A percentile compares a stretch with the other conserved stretches of the same genome.
Conservation (phyloP, 1,140 invertebrate species). For the Potamilus streckersoni region DNA sequence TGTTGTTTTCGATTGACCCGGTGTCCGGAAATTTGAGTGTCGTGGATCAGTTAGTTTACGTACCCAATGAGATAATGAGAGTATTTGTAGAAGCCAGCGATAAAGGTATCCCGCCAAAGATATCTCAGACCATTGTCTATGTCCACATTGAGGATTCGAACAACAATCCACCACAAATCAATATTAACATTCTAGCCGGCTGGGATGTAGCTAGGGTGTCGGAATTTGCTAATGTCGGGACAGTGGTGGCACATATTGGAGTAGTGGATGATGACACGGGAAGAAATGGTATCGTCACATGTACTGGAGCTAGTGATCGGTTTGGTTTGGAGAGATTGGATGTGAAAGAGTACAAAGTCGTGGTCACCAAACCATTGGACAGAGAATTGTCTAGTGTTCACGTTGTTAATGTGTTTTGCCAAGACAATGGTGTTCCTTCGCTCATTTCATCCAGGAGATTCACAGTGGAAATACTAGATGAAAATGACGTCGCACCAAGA, state of each 20-base stretch:
- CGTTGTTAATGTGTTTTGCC: conserved; percentile 83
- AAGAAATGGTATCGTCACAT: conserved; percentile 56
- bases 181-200: conserved; percentile 43
- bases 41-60: conserved; percentile 35
- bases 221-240: conserved; percentile 52
- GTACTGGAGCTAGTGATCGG: conserved; percentile 42
- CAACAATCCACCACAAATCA: conserved; percentile 60
- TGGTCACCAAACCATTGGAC: conserved; percentile 75
- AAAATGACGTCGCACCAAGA: conserved; percentile 89
- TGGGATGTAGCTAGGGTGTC: conserved; percentile 43
- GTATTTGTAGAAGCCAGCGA: conserved; percentile 47
- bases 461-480: conserved; percentile 84
- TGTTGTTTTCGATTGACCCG: conserved; percentile 14
- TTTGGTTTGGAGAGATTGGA: conserved; percentile 54
- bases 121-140: conserved; percentile 42
- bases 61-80: conserved; percentile 30
- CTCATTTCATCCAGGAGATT: conserved; percentile 81
- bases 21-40: conserved; percentile 20
- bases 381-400: conserved; percentile 81
- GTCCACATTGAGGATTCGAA: conserved; percentile 58
- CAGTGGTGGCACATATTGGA: conserved; percentile 54
- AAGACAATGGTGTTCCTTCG: conserved; percentile 81
- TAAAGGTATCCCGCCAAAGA: conserved; percentile 32
- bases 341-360: conserved; percentile 58
- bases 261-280: conserved; percentile 55